phyloP scores from a whole-genome alignment of 2,888 invertebrate species.

The Calameuta filiformis region DNA sequence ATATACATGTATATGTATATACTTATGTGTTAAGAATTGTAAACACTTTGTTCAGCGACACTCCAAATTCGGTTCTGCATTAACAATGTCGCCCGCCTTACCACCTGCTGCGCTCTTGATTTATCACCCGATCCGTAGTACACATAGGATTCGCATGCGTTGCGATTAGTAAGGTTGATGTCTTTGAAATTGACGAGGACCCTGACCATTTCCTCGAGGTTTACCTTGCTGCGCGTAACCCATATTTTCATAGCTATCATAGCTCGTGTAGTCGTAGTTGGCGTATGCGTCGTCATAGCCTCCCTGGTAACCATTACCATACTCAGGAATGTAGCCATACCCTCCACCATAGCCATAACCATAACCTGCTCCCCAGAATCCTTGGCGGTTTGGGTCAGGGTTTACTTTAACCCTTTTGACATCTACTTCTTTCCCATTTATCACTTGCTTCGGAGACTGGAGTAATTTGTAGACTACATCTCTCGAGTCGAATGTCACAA shows the following conservation, averaged over 20 bases:
- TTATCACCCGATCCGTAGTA: conserved; percentile 44
- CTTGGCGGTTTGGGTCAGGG: conserved; percentile 64
- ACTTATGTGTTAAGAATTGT: neutral
- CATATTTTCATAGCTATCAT: conserved; percentile 61
- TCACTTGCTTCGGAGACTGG: conserved; percentile 70
- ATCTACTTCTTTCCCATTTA: conserved; percentile 72
- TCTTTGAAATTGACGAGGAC: conserved; percentile 64
- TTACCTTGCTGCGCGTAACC: conserved; percentile 55
- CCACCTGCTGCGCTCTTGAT: conserved; percentile 40
- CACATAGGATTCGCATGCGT: conserved; percentile 32
- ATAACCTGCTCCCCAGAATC: conserved; percentile 61
- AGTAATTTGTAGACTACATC: conserved; percentile 71
- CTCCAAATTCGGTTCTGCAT: conserved; percentile 31
- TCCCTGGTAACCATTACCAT: conserved; percentile 59
- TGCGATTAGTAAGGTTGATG: conserved; percentile 63
- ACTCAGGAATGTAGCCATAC: conserved; percentile 62
- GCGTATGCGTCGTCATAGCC: conserved; percentile 65
- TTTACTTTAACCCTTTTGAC: conserved; percentile 71
- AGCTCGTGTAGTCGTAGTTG: conserved; percentile 63
- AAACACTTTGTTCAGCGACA: neutral
- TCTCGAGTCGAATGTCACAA: conserved; percentile 75
- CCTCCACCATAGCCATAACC: conserved; percentile 53
- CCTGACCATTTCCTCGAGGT: conserved; percentile 61
- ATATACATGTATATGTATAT: neutral
- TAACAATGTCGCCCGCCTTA: conserved; percentile 31